phyloP scores from a whole-genome alignment of 2,797 vertebrate species.

The Rallus crepitans region DNA sequence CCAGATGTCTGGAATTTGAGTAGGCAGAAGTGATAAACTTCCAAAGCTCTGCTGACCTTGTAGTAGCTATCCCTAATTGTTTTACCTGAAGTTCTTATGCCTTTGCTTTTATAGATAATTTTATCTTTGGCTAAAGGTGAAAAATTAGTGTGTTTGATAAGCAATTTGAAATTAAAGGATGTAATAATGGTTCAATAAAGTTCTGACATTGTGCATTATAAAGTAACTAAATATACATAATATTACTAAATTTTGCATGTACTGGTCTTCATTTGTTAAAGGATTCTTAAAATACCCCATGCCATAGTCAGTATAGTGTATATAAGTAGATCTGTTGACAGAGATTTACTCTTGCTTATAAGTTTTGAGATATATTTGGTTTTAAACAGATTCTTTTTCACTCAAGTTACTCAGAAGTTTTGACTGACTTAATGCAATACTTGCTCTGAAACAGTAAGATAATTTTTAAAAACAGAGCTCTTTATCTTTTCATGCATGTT shows the following conservation, averaged over 20 bases:
- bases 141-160: not conserved
- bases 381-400: conserved; percentile 3
- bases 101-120: conserved; percentile 14
- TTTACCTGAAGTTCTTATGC: conserved; percentile 1
- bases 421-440: not conserved
- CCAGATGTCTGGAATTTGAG: not conserved
- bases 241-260: not conserved
- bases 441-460: not conserved
- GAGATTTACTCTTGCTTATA: not conserved
- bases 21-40: not conserved
- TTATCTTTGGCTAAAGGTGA: conserved; percentile 31
- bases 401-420: not conserved
- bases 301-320: not conserved
- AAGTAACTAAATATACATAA: not conserved
- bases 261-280: not conserved
- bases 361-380: not conserved
- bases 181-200: not conserved
- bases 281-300: not conserved
- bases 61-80: conserved; percentile 1
- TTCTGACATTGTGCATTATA: not conserved
- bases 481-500: not conserved
- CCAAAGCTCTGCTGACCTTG: not conserved
- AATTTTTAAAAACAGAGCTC: not conserved
- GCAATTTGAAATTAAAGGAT: conserved; percentile 38
- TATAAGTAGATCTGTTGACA: not conserved